A percentile compares a stretch with the other conserved stretches of the same genome.
Evolutionary conservation across 2,797 vertebrate species (phyloP).

Genomic region (Rousettus madagascariensis): DNA sequence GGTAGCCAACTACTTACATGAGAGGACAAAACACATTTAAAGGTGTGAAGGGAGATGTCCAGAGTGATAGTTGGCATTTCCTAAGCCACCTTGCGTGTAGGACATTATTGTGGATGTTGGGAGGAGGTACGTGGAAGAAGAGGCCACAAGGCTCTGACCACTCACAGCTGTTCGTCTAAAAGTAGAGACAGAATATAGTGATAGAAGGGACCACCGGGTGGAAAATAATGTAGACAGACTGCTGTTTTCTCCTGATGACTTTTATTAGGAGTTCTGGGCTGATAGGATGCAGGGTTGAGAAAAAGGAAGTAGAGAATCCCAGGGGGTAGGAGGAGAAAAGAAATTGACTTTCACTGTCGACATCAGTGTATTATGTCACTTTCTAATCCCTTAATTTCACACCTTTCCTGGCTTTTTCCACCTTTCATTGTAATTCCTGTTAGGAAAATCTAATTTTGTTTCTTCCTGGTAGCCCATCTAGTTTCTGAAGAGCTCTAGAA

Average conservation of each 20-base stretch:
- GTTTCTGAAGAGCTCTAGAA: conserved; percentile 11
- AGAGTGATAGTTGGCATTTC: neutral
- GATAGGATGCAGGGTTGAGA: neutral
- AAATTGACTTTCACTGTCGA: conserved; percentile 17
- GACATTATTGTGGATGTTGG: neutral
- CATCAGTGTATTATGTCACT: neutral
- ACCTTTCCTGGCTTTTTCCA: neutral
- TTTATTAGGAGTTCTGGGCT: conserved; percentile 5
- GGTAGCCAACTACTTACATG: neutral
- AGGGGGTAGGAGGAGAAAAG: neutral
- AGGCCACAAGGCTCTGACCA: neutral
- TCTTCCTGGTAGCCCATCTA: neutral
- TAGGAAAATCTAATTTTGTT: conserved; percentile 14
- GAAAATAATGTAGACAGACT: neutral
- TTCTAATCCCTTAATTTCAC: neutral
- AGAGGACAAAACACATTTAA: neutral
- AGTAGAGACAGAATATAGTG: neutral
- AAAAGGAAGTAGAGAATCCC: neutral
- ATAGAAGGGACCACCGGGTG: neutral
- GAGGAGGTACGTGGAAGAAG: neutral
- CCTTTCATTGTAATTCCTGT: neutral
- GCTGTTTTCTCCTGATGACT: neutral
- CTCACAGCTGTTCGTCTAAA: neutral
- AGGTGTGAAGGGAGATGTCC: neutral
- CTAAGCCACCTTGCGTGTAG: neutral